Evolutionary conservation across 2,888 invertebrate genomes (phyloP).

Genomic region (Drosophila tripunctata): DNA sequence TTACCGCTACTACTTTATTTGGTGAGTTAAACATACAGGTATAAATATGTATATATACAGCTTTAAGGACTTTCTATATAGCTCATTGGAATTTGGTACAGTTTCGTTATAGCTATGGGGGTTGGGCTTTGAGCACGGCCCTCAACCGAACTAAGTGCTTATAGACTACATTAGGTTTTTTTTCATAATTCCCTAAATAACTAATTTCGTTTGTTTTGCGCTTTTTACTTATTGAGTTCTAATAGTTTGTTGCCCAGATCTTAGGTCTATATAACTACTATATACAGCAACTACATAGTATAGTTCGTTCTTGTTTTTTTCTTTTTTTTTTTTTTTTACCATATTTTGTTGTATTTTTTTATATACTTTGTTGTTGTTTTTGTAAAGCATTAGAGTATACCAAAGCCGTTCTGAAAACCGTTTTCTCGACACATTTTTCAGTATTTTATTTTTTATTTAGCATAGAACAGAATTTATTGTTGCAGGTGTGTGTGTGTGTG

Average conservation of each 20-base stretch:
- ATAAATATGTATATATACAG: constrained; percentile 23
- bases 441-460: constrained; percentile 2
- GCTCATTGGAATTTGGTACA: constrained; percentile 69
- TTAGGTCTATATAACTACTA: constrained; percentile 49
- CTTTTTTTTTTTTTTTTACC: constrained; percentile 6
- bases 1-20: constrained; percentile 18
- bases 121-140: constrained; percentile 51
- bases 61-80: constrained; percentile 31
- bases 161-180: constrained; percentile 11
- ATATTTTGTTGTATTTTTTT: constrained; percentile 14
- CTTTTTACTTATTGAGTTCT: constrained; percentile 39
- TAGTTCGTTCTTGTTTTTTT: constrained; percentile 18
- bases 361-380: constrained; percentile 40
- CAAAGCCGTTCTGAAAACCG: constrained; percentile 83
- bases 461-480: constrained; percentile 19
- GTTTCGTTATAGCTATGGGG: constrained; percentile 45
- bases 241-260: constrained; percentile 59
- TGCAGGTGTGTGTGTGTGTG: constrained; percentile 13
- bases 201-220: constrained; percentile 67
- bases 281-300: constrained; percentile 62
- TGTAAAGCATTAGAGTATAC: constrained; percentile 85
- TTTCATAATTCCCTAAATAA: constrained; percentile 5
- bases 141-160: constrained; percentile 40
- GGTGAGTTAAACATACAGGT: constrained; percentile 5
- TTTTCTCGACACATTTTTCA: constrained; percentile 36